Evolutionary conservation across 2,888 invertebrate genomes (phyloP), one percentile per base, ranked within the genome.

Genomic region (Achlya flavicornis): DNA sequence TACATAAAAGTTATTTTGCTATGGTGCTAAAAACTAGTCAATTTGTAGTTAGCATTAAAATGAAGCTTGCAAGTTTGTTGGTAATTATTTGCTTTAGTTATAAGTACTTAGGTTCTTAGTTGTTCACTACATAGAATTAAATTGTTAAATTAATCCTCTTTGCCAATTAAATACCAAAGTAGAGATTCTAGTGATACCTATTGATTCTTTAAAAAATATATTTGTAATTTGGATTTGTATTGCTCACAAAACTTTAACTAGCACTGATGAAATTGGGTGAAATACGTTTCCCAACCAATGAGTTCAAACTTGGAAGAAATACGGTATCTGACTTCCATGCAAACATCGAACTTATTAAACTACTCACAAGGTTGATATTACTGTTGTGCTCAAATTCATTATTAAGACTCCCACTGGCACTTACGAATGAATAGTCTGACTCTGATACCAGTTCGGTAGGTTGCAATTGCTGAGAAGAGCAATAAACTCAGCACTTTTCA

Each of bases 11-110:
- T 81, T 83, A 70, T 80, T 84, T 86, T 84, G 81, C 75, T 74
- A 78, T 79, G 86, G 85, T 88, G 88, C 87, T 88, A 85, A 81
- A 38, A 68, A 69, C 66, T 83, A 84, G 80, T 78, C 71, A 77
- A 81, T 80, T 78, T 71, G 62, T 74, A 77, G 68, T 61, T 71
- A 74, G 73, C 66, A 58, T 41, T 41, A 12, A 12, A 41, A 41
- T 41, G 12, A 41, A 41, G 41, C 41, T 41, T 41, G 41, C 41
- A 12, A 41, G 41, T 60, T 60, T 19, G 26, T 10, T 19, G 5
- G 4, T 43, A 19, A 60, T 32, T 58, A 57, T 32, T 58, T 61
- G 62, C 46, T 62, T 64, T 64, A 61, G 64, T 61, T 61, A 11
- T 64, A 64, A 64, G 58, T 64, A 26, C 26, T 26, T 26, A 62